These are phyloP conservation scores for Leucophenga varia DNA, from an alignment of 1,140 invertebrate genomes.

Conservation along the genomic window DNA sequence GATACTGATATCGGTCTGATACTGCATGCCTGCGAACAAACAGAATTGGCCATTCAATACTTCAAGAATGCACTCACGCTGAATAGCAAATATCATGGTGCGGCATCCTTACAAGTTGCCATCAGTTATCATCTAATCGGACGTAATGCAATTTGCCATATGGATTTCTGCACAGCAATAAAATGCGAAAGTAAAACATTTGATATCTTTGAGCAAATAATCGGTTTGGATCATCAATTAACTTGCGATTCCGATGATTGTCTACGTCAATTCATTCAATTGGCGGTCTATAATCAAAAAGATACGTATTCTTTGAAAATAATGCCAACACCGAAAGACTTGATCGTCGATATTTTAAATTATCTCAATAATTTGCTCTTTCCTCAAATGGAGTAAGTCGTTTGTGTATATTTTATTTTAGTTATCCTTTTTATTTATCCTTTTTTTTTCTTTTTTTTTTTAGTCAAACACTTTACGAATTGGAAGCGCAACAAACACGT, in stretches of 20 bases:
- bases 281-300: too few species aligned
- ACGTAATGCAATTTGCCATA: slow-evolving; percentile 91
- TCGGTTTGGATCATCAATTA: slow-evolving; percentile 89
- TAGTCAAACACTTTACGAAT: too few species aligned
- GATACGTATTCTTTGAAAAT: too few species aligned
- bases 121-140: slow-evolving; percentile 92
- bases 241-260: slow-evolving; percentile 94
- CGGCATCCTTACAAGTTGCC: slow-evolving; percentile 88
- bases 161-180: slow-evolving; percentile 86
- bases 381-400: too few species aligned
- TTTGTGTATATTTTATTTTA: too few species aligned
- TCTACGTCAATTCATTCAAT: slow-evolving; percentile 89
- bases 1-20: slow-evolving; percentile 97
- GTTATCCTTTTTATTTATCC: too few species aligned
- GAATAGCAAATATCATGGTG: slow-evolving; percentile 82
- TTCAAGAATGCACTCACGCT: slow-evolving; percentile 85
- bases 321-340: too few species aligned
- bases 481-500: too few species aligned
- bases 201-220: slow-evolving; percentile 80
- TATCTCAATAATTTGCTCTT: too few species aligned
- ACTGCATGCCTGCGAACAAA: slow-evolving; percentile 94
- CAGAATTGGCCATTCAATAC: slow-evolving; percentile 89
- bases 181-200: slow-evolving; percentile 96
- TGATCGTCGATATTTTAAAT: too few species aligned
- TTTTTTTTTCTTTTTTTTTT: too few species aligned